Evolutionary conservation across 53 echinoderm and acorn worm species (phyloP), one percentile per base, ranked within the genome.

Genomic region (Patiria pectinifera): DNA sequence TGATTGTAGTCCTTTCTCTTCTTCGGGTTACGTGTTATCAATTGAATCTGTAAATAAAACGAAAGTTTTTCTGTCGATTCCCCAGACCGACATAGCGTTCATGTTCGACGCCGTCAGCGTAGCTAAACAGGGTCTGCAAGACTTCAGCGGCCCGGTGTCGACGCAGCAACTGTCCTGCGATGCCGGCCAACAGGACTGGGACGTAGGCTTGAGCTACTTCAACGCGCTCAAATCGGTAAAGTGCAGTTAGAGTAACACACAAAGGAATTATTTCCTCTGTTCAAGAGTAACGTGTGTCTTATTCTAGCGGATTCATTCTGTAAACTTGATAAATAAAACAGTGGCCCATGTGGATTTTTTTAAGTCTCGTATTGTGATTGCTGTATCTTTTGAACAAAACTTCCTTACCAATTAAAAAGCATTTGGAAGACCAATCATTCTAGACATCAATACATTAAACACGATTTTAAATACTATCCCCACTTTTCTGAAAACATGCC

Each of bases 71-170:
- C 53, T 53, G 53, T 53, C 53, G 53, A 8, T 6, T 53, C 46
- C 5, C 26, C 91, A 97, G 97, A 86, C 92, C 3, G 92, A 94
- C 69, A 93, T 86, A 24, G 97, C 94, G 11, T 59, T 97, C n/a
- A 91, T 94, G 47, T 95, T 60, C 78, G 97, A 97, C 62, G 97
- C 93, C 49, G 93, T 97, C 21, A 92, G 92, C 79, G 93, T 96
- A 2, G 76, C 93, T 6, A 92, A 95, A 25, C 80, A 70, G 15
- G 97, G 92, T 9, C 83, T 96, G 22, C 89, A 89, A n/a, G 11
- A 24, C 19, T 45, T 89, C 45, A 81, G 69, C 44, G 19, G 35
- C 8, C 11, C 23, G 1, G 82, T 95, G 23, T 59, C 81, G 7
- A 91, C 87, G 26, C 72, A 85, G n/a, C 82, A 91, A 35, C 89